Conservation (phyloP, 2,113 vertebrate genomes). For the Neodontobutis hainanensis region DNA sequence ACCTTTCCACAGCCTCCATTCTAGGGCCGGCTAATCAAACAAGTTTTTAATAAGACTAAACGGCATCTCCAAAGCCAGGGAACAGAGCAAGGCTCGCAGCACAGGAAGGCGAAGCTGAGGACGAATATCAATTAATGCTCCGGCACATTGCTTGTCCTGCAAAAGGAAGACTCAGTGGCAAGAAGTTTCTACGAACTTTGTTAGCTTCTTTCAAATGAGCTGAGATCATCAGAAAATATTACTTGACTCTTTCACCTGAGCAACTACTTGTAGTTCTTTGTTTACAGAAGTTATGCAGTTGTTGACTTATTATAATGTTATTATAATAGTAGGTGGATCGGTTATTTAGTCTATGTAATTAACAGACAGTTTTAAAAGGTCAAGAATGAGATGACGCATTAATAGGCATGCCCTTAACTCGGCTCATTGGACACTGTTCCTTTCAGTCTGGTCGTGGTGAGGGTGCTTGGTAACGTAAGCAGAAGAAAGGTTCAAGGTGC, state of each 20-base stretch:
- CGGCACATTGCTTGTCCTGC: constrained; percentile 49
- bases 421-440: constrained; percentile 1
- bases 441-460: constrained; percentile 1
- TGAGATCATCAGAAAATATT: constrained; percentile 40
- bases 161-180: constrained; percentile 56
- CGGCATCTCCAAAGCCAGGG: constrained; percentile 74
- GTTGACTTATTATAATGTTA: no score
- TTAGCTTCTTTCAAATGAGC: constrained; percentile 56
- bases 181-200: constrained; percentile 61
- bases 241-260: constrained; percentile 24
- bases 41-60: constrained; percentile 89
- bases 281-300: no score
- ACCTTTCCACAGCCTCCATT: constrained; percentile 82
- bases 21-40: constrained; percentile 85
- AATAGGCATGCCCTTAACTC: background rate
- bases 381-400: background rate
- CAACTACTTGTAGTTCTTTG: no score
- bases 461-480: constrained; percentile 43
- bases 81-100: constrained; percentile 70
- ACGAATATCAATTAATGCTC: constrained; percentile 79
- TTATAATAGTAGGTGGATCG: no score
- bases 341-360: no score
- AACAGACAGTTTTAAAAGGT: no score
- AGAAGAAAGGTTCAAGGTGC: constrained; percentile 62
- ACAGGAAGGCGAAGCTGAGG: constrained; percentile 60